A percentile compares a stretch with the other conserved stretches of the same genome.
Evolutionary conservation across 2,797 vertebrate species (phyloP).

Genomic region (Aplochiton taeniatus): DNA sequence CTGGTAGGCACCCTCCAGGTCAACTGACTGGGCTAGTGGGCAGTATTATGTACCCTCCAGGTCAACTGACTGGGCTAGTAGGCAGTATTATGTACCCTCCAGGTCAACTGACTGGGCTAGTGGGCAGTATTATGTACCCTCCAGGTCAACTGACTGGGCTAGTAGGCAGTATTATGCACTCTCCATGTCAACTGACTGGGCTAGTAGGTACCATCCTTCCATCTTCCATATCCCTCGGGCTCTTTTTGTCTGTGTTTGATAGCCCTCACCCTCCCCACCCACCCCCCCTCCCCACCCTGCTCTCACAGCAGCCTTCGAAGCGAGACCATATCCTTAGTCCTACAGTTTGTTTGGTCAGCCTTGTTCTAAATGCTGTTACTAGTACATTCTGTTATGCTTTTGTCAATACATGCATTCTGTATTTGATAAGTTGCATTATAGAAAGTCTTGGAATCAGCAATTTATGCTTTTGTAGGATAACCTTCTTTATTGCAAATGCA

Average conservation of each 20-base stretch:
- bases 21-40: slow-evolving; percentile 61
- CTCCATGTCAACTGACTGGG: slow-evolving; percentile 60
- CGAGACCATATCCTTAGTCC: slow-evolving; percentile 61
- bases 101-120: slow-evolving; percentile 60
- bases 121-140: too few relatives aligned
- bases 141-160: slow-evolving; percentile 59
- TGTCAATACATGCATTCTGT: too few relatives aligned
- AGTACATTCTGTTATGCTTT: too few relatives aligned
- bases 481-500: too few relatives aligned
- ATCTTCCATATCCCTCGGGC: slow-evolving; percentile 72
- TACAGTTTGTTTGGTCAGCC: slow-evolving; percentile 9
- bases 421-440: too few relatives aligned
- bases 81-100: too few relatives aligned
- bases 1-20: slow-evolving; percentile 53
- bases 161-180: too few relatives aligned
- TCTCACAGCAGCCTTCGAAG: slow-evolving; percentile 66
- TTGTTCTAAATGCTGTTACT: too few relatives aligned
- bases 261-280: slow-evolving; percentile 65
- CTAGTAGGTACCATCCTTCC: slow-evolving; percentile 63
- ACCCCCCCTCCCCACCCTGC: slow-evolving; percentile 24
- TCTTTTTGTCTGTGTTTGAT: slow-evolving; percentile 76
- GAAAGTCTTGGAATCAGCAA: too few relatives aligned
- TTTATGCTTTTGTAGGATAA: too few relatives aligned
- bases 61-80: slow-evolving; percentile 61
- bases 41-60: too few relatives aligned